Conservation (phyloP, 2,888 invertebrate genomes). For the Polymixis flavicincta region DNA sequence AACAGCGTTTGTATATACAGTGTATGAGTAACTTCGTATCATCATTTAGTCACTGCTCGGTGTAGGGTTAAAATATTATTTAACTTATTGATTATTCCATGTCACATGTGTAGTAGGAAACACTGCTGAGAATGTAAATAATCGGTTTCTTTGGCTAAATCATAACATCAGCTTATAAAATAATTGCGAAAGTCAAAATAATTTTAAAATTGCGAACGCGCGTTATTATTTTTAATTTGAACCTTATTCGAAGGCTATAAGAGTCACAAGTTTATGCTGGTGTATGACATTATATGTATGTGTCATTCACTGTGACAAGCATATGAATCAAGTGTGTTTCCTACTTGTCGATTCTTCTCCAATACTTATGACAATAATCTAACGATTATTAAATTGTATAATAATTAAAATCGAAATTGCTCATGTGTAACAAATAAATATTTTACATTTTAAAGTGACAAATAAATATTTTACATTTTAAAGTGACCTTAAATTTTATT, state of each 20-base stretch:
- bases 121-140: slow-evolving; percentile 26
- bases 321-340: slow-evolving; percentile 49
- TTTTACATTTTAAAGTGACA: slow-evolving; percentile 72
- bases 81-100: slow-evolving; percentile 65
- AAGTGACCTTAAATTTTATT: slow-evolving; percentile 76
- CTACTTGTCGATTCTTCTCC: slow-evolving; percentile 43
- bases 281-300: background rate
- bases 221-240: slow-evolving; percentile 24
- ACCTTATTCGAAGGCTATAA: slow-evolving; percentile 31
- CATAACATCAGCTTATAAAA: slow-evolving; percentile 1
- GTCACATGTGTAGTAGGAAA: slow-evolving; percentile 50
- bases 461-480: slow-evolving; percentile 63
- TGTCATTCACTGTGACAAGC: slow-evolving; percentile 4
- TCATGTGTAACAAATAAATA: slow-evolving; percentile 67
- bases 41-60: slow-evolving; percentile 76
- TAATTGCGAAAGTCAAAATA: background rate
- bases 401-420: slow-evolving; percentile 71
- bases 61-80: slow-evolving; percentile 65
- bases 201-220: background rate
- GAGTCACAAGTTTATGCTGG: slow-evolving; percentile 1
- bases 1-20: slow-evolving; percentile 78
- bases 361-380: slow-evolving; percentile 65
- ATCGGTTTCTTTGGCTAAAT: slow-evolving; percentile 5
- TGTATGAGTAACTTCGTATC: slow-evolving; percentile 65
- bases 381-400: slow-evolving; percentile 56